Conservation (phyloP, 1,140 invertebrate species). For the Papilio glaucus region DNA sequence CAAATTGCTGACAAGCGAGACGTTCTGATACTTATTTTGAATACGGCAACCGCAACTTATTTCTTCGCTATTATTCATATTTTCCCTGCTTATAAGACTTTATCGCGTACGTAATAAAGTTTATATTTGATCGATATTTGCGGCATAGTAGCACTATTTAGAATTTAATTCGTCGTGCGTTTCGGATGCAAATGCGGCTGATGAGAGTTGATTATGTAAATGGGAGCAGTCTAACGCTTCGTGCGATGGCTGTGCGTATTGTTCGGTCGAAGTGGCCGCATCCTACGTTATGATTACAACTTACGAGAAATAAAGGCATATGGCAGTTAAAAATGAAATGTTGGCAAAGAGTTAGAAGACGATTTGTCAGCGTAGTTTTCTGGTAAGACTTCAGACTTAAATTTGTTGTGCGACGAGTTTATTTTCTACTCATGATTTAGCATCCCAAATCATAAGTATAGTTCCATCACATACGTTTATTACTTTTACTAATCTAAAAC, state of each 20-base stretch:
- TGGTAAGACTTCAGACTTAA: too few species aligned
- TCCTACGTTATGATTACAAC: conserved; percentile 2
- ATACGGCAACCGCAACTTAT: conserved; percentile 64
- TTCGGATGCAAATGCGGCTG: conserved; percentile 71
- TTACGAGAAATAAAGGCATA: not conserved
- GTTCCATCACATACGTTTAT: too few species aligned
- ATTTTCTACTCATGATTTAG: too few species aligned
- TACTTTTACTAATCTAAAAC: too few species aligned
- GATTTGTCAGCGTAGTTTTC: not conserved
- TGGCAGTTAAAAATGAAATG: not conserved
- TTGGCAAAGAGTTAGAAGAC: not conserved
- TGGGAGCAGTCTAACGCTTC: conserved; percentile 54
- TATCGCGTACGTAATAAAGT: conserved; percentile 38
- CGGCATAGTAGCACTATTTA: conserved; percentile 45
- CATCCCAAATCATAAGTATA: too few species aligned
- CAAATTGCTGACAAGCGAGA: conserved; percentile 81
- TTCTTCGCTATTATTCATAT: conserved; percentile 39
- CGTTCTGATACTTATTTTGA: conserved; percentile 75
- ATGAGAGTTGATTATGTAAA: conserved; percentile 79
- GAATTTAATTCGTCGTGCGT: conserved; percentile 65
- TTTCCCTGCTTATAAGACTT: conserved; percentile 32
- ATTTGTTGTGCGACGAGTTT: too few species aligned
- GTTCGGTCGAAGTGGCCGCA: conserved; percentile 39
- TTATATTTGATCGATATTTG: conserved; percentile 20
- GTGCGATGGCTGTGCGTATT: conserved; percentile 47